Evolutionary conservation across 2,797 vertebrate genomes (phyloP).

Genomic region (Enteromius treurensis): DNA sequence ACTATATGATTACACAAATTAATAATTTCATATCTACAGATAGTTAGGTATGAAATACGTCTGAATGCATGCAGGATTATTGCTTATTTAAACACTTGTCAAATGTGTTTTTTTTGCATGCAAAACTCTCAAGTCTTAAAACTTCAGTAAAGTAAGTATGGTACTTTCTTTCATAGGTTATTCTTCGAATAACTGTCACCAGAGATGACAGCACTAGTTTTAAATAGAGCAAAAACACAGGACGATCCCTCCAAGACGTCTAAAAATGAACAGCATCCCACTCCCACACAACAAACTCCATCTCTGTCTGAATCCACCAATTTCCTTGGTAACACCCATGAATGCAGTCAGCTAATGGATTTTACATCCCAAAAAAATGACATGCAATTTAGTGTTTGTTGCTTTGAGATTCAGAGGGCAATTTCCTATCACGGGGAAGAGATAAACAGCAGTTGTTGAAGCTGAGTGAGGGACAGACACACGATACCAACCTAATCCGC

Average conservation of each 20-base stretch:
- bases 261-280: not conserved
- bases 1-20: conserved; percentile 23
- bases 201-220: not conserved
- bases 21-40: not conserved
- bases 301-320: not conserved
- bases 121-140: not conserved
- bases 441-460: conserved; percentile 27
- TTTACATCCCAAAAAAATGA: not conserved
- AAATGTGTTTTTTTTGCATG: not conserved
- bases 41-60: not conserved
- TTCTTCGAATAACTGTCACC: not conserved
- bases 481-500: conserved; percentile 89
- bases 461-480: conserved; percentile 36
- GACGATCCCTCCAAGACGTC: not conserved
- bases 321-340: conserved; percentile 3
- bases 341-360: conserved; percentile 3
- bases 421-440: conserved; percentile 24
- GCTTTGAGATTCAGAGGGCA: conserved; percentile 15
- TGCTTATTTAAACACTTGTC: not conserved
- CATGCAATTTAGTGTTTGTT: not conserved
- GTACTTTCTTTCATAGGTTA: not conserved
- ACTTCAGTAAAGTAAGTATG: not conserved
- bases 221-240: not conserved
- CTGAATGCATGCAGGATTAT: conserved; percentile 19
- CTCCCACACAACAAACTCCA: not conserved